phyloP scores from a whole-genome alignment of 2,888 invertebrate species.

The Dryobota labecula region DNA sequence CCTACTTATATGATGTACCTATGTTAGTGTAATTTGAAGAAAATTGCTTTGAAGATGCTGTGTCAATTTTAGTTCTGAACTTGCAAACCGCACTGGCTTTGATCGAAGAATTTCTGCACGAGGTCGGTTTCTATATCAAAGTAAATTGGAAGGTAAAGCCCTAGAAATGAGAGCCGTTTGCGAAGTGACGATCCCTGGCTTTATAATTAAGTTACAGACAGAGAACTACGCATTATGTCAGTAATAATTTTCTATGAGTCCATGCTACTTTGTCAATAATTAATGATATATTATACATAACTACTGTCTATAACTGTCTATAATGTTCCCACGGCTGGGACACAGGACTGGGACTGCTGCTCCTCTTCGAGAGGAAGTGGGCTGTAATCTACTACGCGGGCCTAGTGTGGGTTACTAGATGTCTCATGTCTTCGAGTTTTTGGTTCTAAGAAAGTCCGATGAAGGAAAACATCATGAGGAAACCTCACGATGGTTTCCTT shows the following conservation, averaged over 20 bases:
- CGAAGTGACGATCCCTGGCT: constrained; percentile 21
- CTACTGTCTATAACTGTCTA: no score
- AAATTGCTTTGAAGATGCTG: constrained; percentile 41
- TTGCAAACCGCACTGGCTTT: neutral
- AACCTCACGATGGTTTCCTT: no score
- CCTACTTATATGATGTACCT: constrained; percentile 36
- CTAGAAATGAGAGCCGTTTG: neutral
- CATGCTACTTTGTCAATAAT: no score
- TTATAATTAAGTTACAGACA: constrained; percentile 30
- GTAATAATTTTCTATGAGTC: neutral
- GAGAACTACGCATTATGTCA: neutral
- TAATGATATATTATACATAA: no score
- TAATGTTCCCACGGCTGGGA: no score
- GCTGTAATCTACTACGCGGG: no score
- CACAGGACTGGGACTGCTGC: no score
- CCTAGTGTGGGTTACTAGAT: no score
- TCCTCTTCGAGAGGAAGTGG: no score
- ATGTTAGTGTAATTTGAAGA: constrained; percentile 42
- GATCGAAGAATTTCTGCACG: neutral
- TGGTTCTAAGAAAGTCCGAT: no score
- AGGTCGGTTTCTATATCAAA: neutral
- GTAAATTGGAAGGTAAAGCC: neutral
- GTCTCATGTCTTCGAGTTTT: no score
- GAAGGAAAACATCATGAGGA: no score
- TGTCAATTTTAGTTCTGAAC: neutral